Evolutionary conservation across 2,888 invertebrate species (phyloP).

Genomic region (Timandra comae): DNA sequence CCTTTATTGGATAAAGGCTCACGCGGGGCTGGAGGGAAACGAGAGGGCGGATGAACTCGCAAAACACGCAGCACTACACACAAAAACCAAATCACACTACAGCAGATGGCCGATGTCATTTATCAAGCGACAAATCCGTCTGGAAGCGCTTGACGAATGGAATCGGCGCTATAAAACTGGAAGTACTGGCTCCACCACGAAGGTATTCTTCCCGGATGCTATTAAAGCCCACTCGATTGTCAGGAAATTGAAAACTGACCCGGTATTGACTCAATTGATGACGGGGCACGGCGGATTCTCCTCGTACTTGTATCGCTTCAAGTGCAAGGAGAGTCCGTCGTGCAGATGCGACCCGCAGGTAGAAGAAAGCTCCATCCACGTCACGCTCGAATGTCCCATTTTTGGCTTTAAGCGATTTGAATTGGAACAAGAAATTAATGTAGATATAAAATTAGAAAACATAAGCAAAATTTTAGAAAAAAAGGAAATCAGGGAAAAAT

Average conservation of each 20-base stretch:
- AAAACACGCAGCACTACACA: conserved; percentile 5
- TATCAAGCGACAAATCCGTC: conserved; percentile 8
- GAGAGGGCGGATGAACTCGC: conserved; percentile 16
- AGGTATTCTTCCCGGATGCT: conserved; percentile 6
- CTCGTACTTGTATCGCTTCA: conserved; percentile 11
- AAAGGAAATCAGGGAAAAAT: neutral
- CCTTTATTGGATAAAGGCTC: conserved; percentile 16
- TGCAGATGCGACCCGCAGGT: conserved; percentile 11
- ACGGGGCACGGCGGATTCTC: conserved; percentile 17
- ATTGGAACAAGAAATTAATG: neutral
- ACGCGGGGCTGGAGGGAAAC: conserved; percentile 13
- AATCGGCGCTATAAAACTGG: conserved; percentile 1
- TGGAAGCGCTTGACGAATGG: conserved; percentile 10
- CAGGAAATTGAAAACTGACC: neutral
- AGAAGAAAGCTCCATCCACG: conserved; percentile 1
- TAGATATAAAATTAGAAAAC: neutral
- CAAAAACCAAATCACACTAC: conserved; percentile 3
- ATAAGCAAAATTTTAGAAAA: neutral
- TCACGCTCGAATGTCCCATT: conserved; percentile 5
- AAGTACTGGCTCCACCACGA: neutral
- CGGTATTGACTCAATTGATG: conserved; percentile 2
- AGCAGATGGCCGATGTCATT: conserved; percentile 10
- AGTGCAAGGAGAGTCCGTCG: conserved; percentile 11
- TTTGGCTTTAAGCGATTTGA: neutral
- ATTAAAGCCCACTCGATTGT: conserved; percentile 1